Percentiles rank a stretch among this genome's conserved stretches.
These are phyloP conservation scores for Brienomyrus longianalis DNA, from an alignment of 2,113 vertebrate genomes.

Conservation along the genomic window DNA sequence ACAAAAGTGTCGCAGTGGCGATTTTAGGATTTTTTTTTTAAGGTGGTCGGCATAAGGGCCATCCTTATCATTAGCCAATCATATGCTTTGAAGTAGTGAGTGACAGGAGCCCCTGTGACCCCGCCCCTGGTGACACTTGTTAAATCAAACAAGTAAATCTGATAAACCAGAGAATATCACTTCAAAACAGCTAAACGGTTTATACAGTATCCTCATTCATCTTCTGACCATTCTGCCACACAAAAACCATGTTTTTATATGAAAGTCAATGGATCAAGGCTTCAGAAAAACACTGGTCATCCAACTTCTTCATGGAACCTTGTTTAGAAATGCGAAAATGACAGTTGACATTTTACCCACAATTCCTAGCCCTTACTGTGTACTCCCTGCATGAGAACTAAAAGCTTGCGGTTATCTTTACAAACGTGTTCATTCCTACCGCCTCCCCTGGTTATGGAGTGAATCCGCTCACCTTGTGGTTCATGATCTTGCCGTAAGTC, in stretches of 20 bases:
- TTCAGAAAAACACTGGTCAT: neutral
- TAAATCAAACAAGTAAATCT: neutral
- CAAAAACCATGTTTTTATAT: neutral
- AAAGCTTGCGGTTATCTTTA: neutral
- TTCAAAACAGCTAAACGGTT: neutral
- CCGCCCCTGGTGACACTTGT: neutral
- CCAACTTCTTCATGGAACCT: neutral
- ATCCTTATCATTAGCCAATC: neutral
- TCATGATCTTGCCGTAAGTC: constrained; percentile 99
- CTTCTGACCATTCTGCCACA: neutral
- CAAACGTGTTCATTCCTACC: neutral
- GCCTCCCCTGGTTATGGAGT: neutral
- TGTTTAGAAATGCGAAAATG: neutral
- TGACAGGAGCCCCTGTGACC: neutral
- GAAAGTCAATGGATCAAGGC: neutral
- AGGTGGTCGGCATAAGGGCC: neutral
- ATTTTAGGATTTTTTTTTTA: neutral
- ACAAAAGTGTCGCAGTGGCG: neutral
- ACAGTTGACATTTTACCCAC: neutral
- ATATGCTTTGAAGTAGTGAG: neutral
- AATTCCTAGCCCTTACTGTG: neutral
- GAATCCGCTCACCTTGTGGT: constrained; percentile 86
- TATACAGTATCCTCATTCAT: neutral
- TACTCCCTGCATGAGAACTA: neutral
- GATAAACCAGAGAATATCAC: neutral